Base-by-base conservation (phyloP, 1,140 invertebrate genomes). In the Magallana gigas region DNA sequence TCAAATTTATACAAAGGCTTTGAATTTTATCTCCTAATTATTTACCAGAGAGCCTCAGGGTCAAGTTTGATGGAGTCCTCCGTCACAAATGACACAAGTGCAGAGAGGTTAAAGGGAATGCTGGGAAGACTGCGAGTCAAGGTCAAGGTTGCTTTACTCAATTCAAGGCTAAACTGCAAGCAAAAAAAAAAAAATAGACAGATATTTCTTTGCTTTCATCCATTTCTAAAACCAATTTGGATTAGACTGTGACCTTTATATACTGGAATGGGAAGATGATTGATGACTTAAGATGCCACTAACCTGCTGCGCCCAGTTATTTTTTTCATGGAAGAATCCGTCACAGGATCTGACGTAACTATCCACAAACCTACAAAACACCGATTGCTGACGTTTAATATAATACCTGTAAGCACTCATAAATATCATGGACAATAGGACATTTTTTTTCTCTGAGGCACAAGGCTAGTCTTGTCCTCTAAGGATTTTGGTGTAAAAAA, bases 101-200 rank as follows among this genome's bases (percentile, higher is more conserved):
- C 12, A 76, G 12, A 29, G 9, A 76, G 68, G 68, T 76, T 29
- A 76, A 76, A 76, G 18, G 68, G 68, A 76, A 76, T 76, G 68
- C 68, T 76, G 23, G 68, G 68, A 76, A 76, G 68, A 29, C 68
- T 76, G 8, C 23, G 18, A 29, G 68, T 76, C 23, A 76, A 76
- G 68, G 68, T 76, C 68, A 76, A 76, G 68, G 68, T 36, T 76
- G 68, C 68, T 76, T 76, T 36, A 36, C 18, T 36, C 11, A 76
- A 9, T 12, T 76, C 68, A 9, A 76, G 18, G 23, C 9, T 29
- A 76, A 76, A 76, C 68, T 76, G 68, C 23, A 76, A 76, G 5
- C 0, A 6, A 62, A 16, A n/a, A n/a, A 16, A 62, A 9, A 12
- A n/a, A 62, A 62, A 14, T 62, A 62, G 5, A 16, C 60, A 62